phyloP scores from a whole-genome alignment of 1,140 invertebrate genomes.

The Drosophila sp. region DNA sequence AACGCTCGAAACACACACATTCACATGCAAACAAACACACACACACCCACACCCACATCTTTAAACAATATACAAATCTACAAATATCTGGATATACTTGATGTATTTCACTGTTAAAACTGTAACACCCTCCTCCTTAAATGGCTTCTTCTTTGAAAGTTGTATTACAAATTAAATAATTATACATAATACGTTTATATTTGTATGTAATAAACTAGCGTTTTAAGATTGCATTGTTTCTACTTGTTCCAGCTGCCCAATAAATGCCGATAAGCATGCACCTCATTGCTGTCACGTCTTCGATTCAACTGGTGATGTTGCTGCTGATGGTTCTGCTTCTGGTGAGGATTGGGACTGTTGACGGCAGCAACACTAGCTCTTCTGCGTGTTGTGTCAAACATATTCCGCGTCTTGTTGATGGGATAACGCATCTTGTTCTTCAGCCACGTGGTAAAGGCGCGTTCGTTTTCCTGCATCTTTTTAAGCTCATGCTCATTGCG shows the following conservation, averaged over 20 bases:
- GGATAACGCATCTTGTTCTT: conserved; percentile 84
- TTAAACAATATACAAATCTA: conserved; percentile 16
- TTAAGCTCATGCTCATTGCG: conserved; percentile 73
- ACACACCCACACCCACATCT: not conserved
- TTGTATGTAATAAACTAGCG: conserved; percentile 65
- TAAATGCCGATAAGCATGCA: conserved; percentile 63
- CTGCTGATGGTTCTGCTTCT: conserved; percentile 32
- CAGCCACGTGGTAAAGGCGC: conserved; percentile 83
- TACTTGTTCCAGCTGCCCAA: conserved; percentile 77
- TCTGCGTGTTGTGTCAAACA: conserved; percentile 75
- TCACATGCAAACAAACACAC: no score
- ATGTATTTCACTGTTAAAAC: conserved; percentile 35
- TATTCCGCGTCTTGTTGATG: conserved; percentile 81
- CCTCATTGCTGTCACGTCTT: conserved; percentile 56
- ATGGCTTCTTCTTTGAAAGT: conserved; percentile 17
- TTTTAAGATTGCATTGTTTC: conserved; percentile 34
- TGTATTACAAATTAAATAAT: conserved; percentile 71
- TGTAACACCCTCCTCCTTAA: conserved; percentile 1
- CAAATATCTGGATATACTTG: conserved; percentile 19
- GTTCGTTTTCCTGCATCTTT: conserved; percentile 83
- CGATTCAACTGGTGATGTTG: conserved; percentile 26
- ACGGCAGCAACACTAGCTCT: conserved; percentile 61
- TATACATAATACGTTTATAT: conserved; percentile 53
- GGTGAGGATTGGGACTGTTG: conserved; percentile 26
- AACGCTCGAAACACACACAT: conserved; percentile 14